Conservation (phyloP, 2,797 vertebrate species). For the Myotis pilosus region DNA sequence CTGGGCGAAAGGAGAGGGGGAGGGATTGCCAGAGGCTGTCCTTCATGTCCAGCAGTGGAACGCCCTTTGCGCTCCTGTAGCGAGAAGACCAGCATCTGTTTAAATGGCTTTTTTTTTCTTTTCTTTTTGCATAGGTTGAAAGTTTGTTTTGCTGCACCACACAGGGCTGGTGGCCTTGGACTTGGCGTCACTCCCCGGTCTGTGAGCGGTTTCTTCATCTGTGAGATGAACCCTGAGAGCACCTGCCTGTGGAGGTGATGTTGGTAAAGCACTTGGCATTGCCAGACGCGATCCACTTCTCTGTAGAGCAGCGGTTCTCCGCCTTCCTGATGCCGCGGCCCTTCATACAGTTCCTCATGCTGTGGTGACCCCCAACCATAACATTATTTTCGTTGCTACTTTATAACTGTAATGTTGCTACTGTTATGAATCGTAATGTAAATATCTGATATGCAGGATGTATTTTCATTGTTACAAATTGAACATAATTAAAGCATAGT, state of each 20-base stretch:
- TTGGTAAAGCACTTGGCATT: background rate
- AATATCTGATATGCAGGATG: too few species aligned
- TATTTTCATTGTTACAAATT: too few species aligned
- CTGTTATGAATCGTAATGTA: too few species aligned
- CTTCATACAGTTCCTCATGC: too few species aligned
- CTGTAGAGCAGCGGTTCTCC: too few species aligned
- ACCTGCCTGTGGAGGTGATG: background rate
- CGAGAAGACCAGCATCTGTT: background rate
- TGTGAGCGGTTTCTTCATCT: background rate
- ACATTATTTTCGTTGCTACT: too few species aligned
- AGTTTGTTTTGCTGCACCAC: background rate
- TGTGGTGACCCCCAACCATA: too few species aligned
- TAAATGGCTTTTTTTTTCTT: background rate
- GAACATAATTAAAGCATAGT: too few species aligned
- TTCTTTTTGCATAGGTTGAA: background rate
- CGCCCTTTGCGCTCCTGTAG: background rate
- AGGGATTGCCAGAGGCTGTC: background rate
- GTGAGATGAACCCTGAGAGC: background rate
- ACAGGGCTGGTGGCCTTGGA: background rate
- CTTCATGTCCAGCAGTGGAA: background rate
- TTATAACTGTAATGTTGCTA: too few species aligned
- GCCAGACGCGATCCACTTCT: background rate
- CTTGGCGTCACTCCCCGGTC: background rate
- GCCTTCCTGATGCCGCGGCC: too few species aligned
- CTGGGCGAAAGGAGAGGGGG: background rate